phyloP scores from a whole-genome alignment of 1,140 invertebrate genomes.

The Zaprionus camerounensis region DNA sequence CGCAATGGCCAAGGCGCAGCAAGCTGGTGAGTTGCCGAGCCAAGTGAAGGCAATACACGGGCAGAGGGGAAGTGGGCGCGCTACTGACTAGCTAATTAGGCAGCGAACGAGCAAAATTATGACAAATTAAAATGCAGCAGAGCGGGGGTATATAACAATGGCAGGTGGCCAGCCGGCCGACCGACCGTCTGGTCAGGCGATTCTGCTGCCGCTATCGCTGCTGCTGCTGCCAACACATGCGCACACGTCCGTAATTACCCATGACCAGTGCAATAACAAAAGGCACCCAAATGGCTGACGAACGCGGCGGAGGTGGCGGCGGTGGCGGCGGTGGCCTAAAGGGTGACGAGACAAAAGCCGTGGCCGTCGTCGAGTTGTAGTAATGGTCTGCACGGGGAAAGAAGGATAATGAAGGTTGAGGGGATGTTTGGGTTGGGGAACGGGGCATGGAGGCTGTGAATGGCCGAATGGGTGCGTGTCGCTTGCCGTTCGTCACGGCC shows the following conservation, averaged over 20 bases:
- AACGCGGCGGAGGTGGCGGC: background rate
- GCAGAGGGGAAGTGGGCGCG: background rate
- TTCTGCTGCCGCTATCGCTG: background rate
- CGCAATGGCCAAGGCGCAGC: conserved; percentile 3
- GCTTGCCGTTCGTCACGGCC: conserved; percentile 66
- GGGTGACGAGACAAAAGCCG: conserved; percentile 74
- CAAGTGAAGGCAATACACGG: no score
- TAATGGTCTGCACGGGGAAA: conserved; percentile 27
- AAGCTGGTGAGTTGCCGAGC: conserved; percentile 2
- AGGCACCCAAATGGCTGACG: conserved; percentile 38
- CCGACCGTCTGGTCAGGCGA: background rate
- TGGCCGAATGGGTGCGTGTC: conserved; percentile 35
- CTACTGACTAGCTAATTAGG: conserved; percentile 52
- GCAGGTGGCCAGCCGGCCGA: conserved; percentile 24
- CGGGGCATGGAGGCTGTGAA: background rate
- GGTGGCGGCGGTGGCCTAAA: conserved; percentile 41
- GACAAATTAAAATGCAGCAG: conserved; percentile 72
- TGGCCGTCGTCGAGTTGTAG: conserved; percentile 23
- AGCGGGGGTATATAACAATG: conserved; percentile 43
- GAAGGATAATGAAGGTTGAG: background rate
- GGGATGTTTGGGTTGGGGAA: no score
- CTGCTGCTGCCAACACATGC: conserved; percentile 43
- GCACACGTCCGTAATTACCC: conserved; percentile 64
- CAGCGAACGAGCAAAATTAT: conserved; percentile 56
- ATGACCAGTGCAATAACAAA: conserved; percentile 51